phyloP scores from a whole-genome alignment of 1,140 invertebrate species.

The Heliconius hermathena region DNA sequence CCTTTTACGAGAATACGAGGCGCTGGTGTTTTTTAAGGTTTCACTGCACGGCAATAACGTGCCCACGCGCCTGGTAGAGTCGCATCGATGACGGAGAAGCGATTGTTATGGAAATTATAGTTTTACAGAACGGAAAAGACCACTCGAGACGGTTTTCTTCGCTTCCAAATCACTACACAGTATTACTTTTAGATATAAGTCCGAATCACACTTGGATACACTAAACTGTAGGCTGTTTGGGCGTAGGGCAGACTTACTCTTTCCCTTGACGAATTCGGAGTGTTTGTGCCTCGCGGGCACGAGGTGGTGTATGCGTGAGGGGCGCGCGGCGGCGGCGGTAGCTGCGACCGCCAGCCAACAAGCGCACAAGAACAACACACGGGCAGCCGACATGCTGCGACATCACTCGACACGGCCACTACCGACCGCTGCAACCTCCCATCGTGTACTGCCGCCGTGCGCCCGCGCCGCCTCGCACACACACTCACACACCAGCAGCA shows the following conservation, averaged over 20 bases:
- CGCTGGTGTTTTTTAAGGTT: constrained; percentile 17
- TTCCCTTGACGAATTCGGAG: constrained; percentile 78
- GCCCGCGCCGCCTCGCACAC: constrained; percentile 53
- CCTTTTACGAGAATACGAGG: background rate
- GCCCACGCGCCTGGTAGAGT: constrained; percentile 24
- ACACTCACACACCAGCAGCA: background rate
- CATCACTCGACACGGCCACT: constrained; percentile 72
- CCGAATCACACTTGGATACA: background rate
- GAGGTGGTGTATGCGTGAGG: constrained; percentile 56
- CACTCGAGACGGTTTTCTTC: background rate
- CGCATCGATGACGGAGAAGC: constrained; percentile 15
- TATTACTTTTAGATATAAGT: background rate
- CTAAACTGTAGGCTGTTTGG: background rate
- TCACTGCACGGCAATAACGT: constrained; percentile 35
- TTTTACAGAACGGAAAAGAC: background rate
- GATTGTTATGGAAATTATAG: constrained; percentile 28
- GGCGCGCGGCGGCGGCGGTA: constrained; percentile 58
- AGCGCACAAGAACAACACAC: constrained; percentile 4
- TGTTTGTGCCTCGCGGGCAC: constrained; percentile 61
- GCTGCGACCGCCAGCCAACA: constrained; percentile 28
- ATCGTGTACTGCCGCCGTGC: constrained; percentile 73
- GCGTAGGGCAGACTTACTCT: constrained; percentile 67
- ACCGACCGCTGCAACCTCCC: constrained; percentile 66
- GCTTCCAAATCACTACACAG: background rate
- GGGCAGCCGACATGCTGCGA: constrained; percentile 64